These are phyloP conservation scores for Ctenomys sociabilis DNA, from an alignment of 2,113 vertebrate species.

Conservation along the genomic window DNA sequence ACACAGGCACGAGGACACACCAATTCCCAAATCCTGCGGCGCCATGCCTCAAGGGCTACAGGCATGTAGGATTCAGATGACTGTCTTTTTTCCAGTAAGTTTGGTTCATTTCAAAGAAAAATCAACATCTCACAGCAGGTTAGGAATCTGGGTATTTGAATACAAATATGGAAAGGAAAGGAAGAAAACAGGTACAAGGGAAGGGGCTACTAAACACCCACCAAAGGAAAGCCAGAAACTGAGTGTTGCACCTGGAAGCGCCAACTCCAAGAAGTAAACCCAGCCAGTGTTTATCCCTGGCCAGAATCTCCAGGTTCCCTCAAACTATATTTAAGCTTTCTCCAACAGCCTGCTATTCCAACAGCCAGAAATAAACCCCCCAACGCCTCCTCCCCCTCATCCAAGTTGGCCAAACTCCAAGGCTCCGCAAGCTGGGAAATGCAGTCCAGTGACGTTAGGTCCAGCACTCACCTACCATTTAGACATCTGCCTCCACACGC, in stretches of 20 bases:
- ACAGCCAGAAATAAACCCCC: constrained; percentile 71
- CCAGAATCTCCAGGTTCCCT: constrained; percentile 24
- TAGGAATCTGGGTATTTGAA: neutral
- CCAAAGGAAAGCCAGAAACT: neutral
- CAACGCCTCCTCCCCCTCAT: neutral
- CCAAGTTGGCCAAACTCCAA: neutral
- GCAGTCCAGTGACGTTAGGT: neutral
- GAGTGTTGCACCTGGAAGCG: neutral
- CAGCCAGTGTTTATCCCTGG: neutral
- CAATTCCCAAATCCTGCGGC: neutral
- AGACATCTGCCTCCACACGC: neutral
- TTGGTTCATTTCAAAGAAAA: neutral
- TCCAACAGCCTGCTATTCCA: constrained; percentile 18
- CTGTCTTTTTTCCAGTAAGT: neutral
- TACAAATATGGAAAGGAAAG: neutral
- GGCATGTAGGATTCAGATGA: neutral
- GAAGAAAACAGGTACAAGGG: neutral
- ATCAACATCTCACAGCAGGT: neutral
- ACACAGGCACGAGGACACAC: neutral
- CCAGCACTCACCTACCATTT: neutral
- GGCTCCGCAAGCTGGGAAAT: neutral
- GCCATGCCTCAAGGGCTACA: neutral
- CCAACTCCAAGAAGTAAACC: constrained; percentile 11
- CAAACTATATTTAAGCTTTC: constrained; percentile 54
- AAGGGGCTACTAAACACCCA: neutral